Conservation (phyloP, 2,888 invertebrate species). For the Agapetus fuscipes region DNA sequence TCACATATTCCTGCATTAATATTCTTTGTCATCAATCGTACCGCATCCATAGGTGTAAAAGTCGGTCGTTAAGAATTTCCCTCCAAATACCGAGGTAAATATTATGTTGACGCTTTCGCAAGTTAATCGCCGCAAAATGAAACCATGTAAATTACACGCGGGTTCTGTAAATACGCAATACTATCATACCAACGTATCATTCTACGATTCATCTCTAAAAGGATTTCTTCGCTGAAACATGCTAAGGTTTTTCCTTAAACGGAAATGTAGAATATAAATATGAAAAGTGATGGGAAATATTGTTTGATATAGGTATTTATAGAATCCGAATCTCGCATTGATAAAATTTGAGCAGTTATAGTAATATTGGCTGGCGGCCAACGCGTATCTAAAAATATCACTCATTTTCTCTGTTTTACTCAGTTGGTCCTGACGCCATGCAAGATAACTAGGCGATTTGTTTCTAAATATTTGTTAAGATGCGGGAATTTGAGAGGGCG, state of each 20-base stretch:
- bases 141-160: too few relatives aligned
- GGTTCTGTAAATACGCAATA: too few relatives aligned
- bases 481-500: constrained; percentile 15
- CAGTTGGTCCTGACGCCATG: constrained; percentile 1
- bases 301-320: background rate
- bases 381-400: constrained; percentile 13
- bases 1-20: background rate
- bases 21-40: background rate
- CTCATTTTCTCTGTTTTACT: constrained; percentile 7
- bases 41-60: too few relatives aligned
- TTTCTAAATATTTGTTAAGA: too few relatives aligned
- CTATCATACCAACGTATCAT: too few relatives aligned
- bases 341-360: background rate
- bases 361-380: constrained; percentile 10
- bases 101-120: background rate
- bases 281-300: too few relatives aligned
- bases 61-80: background rate
- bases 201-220: too few relatives aligned
- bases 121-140: too few relatives aligned
- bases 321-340: background rate
- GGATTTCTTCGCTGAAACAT: too few relatives aligned
- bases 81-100: background rate
- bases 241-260: too few relatives aligned
- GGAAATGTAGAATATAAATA: too few relatives aligned
- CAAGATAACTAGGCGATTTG: background rate